Base-by-base conservation (phyloP, 2,888 invertebrate species). In the Lithosia quadra region DNA sequence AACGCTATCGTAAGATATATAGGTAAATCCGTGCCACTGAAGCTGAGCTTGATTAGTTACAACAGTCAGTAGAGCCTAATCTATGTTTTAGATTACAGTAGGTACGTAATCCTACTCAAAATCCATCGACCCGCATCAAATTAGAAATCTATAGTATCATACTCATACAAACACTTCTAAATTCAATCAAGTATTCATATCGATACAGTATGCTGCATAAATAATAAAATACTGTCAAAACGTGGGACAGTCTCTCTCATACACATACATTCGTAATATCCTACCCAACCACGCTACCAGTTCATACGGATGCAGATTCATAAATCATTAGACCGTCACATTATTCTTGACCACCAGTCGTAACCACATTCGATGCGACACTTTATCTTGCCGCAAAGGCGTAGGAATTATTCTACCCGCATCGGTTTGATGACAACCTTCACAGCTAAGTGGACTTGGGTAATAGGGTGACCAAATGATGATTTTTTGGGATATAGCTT, bases 331-430 rank as follows among this genome's bases (percentile, higher is more conserved):
- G 55, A 73, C 73, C 73, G 72, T 78, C 80, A 78, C 79, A 79
- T 80, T 79, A 79, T 75, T 79, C 79, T 79, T 79, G 80, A 79
- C 80, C 80, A 71, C 67, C 64, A 80, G 72, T 78, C 80, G 70
- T 76, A 69, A 74, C 80, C 76, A 71, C 81, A 71, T 68, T 73
- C 56, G 63, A 65, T 72, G 61, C 66, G 80, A 76, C 81, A 84
- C 81, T 85, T 86, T 84, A 84, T 85, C 85, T 84, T 78, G 56
- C 77, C 69, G 81, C 79, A 80, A 85, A 84, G 80, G 78, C 79
- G 69, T 73, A 79, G 84, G 80, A 80, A 87, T 88, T 88, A 88
- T 88, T 88, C 88, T 76, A 69, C 88, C 88, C 88, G 88, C 88
- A 88, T 65, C 72, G 75, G 68, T 77, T 67, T 80, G 85, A 80